Base-by-base conservation (phyloP, 92 coral and sea anemone species). In the Siderastrea siderea region DNA sequence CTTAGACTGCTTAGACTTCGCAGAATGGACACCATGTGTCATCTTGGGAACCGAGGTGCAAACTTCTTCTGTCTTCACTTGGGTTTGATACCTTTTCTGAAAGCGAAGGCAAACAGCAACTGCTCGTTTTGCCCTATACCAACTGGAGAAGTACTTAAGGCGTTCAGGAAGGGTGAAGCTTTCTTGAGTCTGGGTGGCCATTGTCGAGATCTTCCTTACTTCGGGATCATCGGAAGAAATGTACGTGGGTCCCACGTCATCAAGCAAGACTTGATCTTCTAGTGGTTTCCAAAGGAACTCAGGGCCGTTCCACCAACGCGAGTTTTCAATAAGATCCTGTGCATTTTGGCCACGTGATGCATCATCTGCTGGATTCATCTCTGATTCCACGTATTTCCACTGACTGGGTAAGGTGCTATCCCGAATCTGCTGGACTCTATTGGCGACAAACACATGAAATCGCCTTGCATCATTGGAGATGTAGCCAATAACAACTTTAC, bases 341-440 rank as follows among this genome's bases (percentile, higher is more conserved):
- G 91, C 82, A 47, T 55, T 68, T 19, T 75, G 90, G 8, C 90
- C 86, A 3, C 90, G 90, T 17, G 90, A 84, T n/a, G n/a, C n/a
- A n/a, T n/a, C n/a, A n/a, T n/a, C n/a, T n/a, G n/a, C n/a, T n/a
- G n/a, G n/a, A n/a, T 50, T 86, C 93, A 65, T 74, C 62, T 84
- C 48, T 10, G 90, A 62, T 59, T 71, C 80, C 49, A 84, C 67
- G 60, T 90, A 78, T 7, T 58, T 77, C 85, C 90, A 84, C 69
- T 77, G 80, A 26, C 48, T 45, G 47, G 90, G 86, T 19, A 64
- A 26, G 49, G 80, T 53, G 38, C 57, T 62, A 11, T 84, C 90
- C 82, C n/a, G n/a, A n/a, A n/a, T n/a, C n/a, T n/a, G n/a, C n/a
- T n/a, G n/a, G n/a, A n/a, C n/a, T n/a, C n/a, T 43, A 19, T 77